Percentiles rank a stretch among this genome's conserved stretches.
phyloP scores from a whole-genome alignment of 2,797 vertebrate species.

The Babyrousa celebensis region DNA sequence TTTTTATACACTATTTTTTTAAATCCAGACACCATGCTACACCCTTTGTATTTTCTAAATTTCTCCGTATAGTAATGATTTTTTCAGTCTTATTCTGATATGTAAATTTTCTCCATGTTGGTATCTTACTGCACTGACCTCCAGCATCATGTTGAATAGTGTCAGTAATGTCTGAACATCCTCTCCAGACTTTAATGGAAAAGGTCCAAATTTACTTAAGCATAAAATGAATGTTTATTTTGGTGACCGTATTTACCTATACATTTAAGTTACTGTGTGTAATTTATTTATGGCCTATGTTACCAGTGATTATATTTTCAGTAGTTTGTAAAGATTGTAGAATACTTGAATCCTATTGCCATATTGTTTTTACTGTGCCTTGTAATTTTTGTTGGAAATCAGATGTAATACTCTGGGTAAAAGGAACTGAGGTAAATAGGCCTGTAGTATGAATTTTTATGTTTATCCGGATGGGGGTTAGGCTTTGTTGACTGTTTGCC shows the following conservation, averaged over 20 bases:
- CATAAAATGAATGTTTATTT: not conserved
- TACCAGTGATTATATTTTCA: conserved; percentile 23
- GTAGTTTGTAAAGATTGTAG: not conserved
- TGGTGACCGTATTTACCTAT: not conserved
- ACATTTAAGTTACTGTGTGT: not conserved
- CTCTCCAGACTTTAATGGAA: not conserved
- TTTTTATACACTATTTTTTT: conserved; percentile 43
- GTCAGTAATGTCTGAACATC: not conserved
- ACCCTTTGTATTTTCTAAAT: not conserved
- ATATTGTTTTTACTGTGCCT: conserved; percentile 12
- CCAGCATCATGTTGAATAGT: not conserved
- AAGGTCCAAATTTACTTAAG: not conserved
- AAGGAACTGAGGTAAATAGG: not conserved
- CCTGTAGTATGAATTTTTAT: not conserved
- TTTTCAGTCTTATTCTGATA: not conserved
- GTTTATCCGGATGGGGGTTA: not conserved
- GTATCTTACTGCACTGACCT: not conserved
- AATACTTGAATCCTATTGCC: not conserved
- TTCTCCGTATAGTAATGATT: not conserved
- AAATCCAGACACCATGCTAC: not conserved
- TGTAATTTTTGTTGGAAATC: conserved; percentile 12
- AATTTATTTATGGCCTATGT: not conserved
- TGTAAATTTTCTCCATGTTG: conserved; percentile 17
- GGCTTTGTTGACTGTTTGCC: not conserved
- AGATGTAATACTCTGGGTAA: not conserved